A percentile compares a stretch with the other conserved stretches of the same genome.
phyloP scores from a whole-genome alignment of 1,140 invertebrate species.

The Caenorhabditis briggsae region DNA sequence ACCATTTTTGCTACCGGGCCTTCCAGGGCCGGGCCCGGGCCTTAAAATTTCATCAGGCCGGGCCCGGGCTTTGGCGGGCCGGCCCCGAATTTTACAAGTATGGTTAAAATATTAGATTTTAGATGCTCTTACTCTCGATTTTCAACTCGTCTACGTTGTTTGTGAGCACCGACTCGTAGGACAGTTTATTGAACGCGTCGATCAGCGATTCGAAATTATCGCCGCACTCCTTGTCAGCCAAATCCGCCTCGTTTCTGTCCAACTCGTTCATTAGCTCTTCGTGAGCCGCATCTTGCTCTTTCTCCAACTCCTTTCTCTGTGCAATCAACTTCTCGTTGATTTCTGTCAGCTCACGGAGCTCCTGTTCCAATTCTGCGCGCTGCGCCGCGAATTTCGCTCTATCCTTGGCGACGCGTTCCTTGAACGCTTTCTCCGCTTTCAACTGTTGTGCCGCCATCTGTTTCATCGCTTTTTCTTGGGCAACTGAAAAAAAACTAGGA shows the following conservation, averaged over 20 bases:
- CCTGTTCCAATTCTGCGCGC: not conserved
- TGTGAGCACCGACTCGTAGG: not conserved
- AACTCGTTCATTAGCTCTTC: not conserved
- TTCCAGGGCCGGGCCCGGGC: too few relatives aligned
- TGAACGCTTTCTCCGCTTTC: slow-evolving; percentile 5
- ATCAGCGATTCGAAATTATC: slow-evolving; percentile 21
- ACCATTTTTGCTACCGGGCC: too few relatives aligned
- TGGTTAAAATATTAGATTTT: not conserved
- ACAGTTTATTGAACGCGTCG: slow-evolving; percentile 10
- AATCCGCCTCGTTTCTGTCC: not conserved
- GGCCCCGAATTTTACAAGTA: too few relatives aligned
- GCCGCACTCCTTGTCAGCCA: not conserved
- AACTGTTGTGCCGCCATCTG: slow-evolving; percentile 10
- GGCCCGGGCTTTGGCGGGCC: too few relatives aligned
- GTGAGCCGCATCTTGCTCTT: not conserved
- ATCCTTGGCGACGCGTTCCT: slow-evolving; percentile 4
- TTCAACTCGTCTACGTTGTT: slow-evolving; percentile 23
- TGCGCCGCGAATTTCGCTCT: slow-evolving; percentile 11
- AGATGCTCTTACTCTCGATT: slow-evolving; percentile 5
- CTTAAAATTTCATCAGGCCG: too few relatives aligned
- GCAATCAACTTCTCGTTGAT: not conserved
- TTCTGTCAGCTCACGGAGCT: slow-evolving; percentile 2
- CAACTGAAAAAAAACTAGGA: not conserved
- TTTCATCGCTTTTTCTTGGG: not conserved
- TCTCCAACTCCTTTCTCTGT: slow-evolving; percentile 35